These are phyloP conservation scores for Cenopis cana DNA, from an alignment of 2,888 invertebrate genomes.

Conservation along the genomic window DNA sequence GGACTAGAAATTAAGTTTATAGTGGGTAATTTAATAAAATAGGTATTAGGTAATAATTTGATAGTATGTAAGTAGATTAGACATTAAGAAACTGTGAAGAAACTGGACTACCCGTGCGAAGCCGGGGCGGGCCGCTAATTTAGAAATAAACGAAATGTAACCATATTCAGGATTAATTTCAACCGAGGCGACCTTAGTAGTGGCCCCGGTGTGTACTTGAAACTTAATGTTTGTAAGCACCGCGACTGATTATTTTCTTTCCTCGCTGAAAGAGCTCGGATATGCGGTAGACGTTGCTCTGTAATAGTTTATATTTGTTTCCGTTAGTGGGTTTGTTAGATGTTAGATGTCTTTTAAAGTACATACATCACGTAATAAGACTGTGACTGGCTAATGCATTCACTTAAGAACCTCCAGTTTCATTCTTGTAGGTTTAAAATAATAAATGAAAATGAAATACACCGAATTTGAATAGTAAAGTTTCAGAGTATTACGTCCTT, in stretches of 20 bases:
- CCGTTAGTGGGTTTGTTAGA: constrained; percentile 31
- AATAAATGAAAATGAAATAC: too few relatives aligned
- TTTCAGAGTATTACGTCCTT: too few relatives aligned
- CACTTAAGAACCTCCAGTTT: neutral
- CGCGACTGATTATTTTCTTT: constrained; percentile 63
- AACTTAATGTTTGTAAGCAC: constrained; percentile 67
- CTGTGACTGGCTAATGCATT: constrained; percentile 16
- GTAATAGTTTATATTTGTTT: constrained; percentile 52
- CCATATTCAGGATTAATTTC: neutral
- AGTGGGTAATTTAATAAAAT: too few relatives aligned
- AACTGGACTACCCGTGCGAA: too few relatives aligned
- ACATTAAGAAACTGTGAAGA: too few relatives aligned
- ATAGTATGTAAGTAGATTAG: too few relatives aligned
- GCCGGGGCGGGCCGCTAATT: too few relatives aligned
- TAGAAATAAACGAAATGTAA: neutral
- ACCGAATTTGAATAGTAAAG: too few relatives aligned
- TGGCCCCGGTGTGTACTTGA: constrained; percentile 59
- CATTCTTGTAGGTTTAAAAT: too few relatives aligned
- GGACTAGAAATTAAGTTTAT: too few relatives aligned
- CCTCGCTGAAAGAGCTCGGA: constrained; percentile 47
- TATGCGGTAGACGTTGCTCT: constrained; percentile 50
- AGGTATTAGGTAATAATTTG: too few relatives aligned
- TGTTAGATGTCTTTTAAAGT: constrained; percentile 21
- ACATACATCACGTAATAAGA: neutral
- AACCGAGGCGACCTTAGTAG: constrained; percentile 12